A percentile compares a stretch with the other conserved stretches of the same genome.
Conservation (phyloP, 2,888 invertebrate species). For the Chaitophorus viminalis region DNA sequence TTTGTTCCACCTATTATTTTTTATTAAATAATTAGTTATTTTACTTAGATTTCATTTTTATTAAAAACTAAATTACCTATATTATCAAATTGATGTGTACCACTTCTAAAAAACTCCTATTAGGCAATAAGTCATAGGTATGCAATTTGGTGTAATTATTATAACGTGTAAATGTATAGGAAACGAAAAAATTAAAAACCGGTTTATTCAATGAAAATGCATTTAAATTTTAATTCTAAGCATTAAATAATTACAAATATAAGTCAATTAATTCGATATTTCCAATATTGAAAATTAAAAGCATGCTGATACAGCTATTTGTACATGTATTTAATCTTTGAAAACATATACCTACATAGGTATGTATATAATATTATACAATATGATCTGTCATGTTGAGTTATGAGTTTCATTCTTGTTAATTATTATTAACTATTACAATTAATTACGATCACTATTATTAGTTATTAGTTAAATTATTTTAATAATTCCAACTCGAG, state of each 20-base stretch:
- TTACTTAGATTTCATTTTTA: too few species aligned
- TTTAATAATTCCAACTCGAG: constrained; percentile 20
- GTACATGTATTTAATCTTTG: background rate
- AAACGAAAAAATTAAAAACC: constrained; percentile 18
- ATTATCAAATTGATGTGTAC: background rate
- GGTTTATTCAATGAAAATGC: constrained; percentile 6
- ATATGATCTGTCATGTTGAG: background rate
- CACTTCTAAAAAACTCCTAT: background rate
- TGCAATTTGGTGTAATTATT: background rate
- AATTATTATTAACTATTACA: constrained; percentile 24
- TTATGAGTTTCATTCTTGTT: constrained; percentile 6
- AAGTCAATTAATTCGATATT: background rate
- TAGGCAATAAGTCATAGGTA: background rate
- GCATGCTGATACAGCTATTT: background rate
- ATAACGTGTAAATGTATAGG: background rate
- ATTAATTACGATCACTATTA: constrained; percentile 41
- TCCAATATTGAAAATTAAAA: background rate
- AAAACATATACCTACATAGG: too few species aligned
- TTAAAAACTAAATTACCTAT: too few species aligned
- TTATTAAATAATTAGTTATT: too few species aligned
- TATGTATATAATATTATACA: background rate
- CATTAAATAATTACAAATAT: constrained; percentile 30
- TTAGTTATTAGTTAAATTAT: constrained; percentile 37
- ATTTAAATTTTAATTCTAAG: background rate
- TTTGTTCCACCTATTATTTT: too few species aligned